Conservation (phyloP, 2,113 vertebrate species). For the Eurystomus gularis region DNA sequence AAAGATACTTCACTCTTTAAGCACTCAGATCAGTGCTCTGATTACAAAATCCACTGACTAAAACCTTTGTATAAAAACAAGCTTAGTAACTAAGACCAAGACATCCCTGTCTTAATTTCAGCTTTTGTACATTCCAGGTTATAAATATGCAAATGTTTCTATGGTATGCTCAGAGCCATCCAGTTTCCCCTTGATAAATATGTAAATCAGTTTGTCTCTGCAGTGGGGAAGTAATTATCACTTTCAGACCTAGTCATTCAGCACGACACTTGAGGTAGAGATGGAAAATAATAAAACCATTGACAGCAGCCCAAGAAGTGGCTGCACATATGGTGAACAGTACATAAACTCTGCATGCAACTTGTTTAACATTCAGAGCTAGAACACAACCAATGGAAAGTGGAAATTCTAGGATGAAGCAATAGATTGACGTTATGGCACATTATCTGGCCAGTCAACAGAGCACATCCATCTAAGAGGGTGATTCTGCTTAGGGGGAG, state of each 20-base stretch:
- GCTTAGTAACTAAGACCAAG: conserved; percentile 40
- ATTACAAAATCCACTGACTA: background rate
- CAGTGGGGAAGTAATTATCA: conserved; percentile 58
- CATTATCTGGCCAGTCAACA: background rate
- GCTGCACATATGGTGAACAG: conserved; percentile 41
- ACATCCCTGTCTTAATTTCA: conserved; percentile 34
- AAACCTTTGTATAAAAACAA: conserved; percentile 41
- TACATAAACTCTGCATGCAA: background rate
- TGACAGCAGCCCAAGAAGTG: conserved; percentile 29
- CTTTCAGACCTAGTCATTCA: conserved; percentile 51
- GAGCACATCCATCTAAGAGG: background rate
- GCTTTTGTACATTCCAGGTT: conserved; percentile 13
- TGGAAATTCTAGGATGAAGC: background rate
- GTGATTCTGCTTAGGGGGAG: background rate
- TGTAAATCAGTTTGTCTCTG: conserved; percentile 48
- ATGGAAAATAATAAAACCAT: conserved; percentile 56
- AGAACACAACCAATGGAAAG: background rate
- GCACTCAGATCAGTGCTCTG: background rate
- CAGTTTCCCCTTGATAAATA: conserved; percentile 59
- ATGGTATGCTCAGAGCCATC: conserved; percentile 12
- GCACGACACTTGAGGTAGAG: conserved; percentile 40
- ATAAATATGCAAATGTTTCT: conserved; percentile 56
- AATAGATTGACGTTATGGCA: background rate
- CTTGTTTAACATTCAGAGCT: conserved; percentile 33
- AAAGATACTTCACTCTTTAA: conserved; percentile 11